These are phyloP conservation scores for Chloroclysta siterata DNA, from an alignment of 2,888 invertebrate species.

Conservation along the genomic window DNA sequence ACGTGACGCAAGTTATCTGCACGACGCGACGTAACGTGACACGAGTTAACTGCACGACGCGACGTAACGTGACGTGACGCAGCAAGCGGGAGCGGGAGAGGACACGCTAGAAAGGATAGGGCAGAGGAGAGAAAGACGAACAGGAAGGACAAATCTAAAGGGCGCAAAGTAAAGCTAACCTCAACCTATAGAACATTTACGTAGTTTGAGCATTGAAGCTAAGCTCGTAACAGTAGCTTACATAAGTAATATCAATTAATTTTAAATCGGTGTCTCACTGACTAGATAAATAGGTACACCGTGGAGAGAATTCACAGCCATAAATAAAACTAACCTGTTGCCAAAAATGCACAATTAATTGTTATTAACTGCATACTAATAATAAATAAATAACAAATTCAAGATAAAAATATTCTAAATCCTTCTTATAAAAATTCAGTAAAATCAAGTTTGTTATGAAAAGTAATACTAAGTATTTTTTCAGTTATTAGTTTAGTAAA, in stretches of 20 bases:
- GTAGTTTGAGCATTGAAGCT: slow-evolving; percentile 71
- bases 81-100: not conserved
- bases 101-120: not conserved
- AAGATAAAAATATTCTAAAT: no score
- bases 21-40: not conserved
- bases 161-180: not conserved
- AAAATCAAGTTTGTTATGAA: no score
- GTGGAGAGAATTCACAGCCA: slow-evolving; percentile 54
- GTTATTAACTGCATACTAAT: no score
- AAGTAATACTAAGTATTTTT: no score
- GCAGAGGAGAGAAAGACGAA: not conserved
- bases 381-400: no score
- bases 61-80: not conserved
- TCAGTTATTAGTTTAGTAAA: no score
- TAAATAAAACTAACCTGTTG: slow-evolving; percentile 42
- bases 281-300: slow-evolving; percentile 26
- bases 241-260: slow-evolving; percentile 65
- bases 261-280: slow-evolving; percentile 44
- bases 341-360: no score
- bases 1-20: no score
- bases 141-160: not conserved
- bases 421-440: no score
- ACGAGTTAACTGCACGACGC: no score
- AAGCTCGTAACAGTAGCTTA: slow-evolving; percentile 68
- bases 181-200: not conserved